These are phyloP conservation scores for Melangyna quadrimaculata DNA, from an alignment of 2,888 invertebrate species.

Conservation along the genomic window DNA sequence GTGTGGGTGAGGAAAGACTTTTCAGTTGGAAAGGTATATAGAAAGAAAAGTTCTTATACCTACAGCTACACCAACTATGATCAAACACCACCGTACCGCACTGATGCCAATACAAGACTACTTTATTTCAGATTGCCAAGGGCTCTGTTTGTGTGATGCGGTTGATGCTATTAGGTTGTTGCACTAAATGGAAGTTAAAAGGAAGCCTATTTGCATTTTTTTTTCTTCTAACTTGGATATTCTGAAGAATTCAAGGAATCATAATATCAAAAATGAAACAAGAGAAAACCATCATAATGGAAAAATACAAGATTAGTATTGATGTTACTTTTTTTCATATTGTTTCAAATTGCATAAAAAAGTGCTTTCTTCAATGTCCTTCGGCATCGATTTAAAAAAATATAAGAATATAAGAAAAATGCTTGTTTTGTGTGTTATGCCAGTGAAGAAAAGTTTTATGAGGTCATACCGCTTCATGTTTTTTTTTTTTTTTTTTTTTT, in stretches of 20 bases:
- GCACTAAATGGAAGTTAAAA: slow-evolving; percentile 51
- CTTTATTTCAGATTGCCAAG: slow-evolving; percentile 45
- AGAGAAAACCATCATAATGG: not conserved
- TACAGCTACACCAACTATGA: not conserved
- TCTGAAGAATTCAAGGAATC: not conserved
- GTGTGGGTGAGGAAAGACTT: not conserved
- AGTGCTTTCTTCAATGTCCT: slow-evolving; percentile 16
- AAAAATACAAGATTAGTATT: not conserved
- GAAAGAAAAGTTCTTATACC: not conserved
- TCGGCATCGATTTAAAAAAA: not conserved
- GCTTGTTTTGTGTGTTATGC: too few relatives aligned
- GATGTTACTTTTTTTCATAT: not conserved
- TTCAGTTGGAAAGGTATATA: slow-evolving; percentile 7
- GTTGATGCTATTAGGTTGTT: slow-evolving; percentile 21
- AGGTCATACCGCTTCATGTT: too few relatives aligned
- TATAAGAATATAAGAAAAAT: too few relatives aligned
- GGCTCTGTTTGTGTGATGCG: slow-evolving; percentile 52
- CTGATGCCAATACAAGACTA: not conserved
- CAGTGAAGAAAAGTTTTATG: too few relatives aligned
- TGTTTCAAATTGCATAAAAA: not conserved
- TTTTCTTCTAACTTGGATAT: not conserved
- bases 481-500: too few relatives aligned
- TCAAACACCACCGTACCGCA: not conserved
- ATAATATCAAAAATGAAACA: not conserved
- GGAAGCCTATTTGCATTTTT: slow-evolving; percentile 31